Base-by-base conservation (phyloP, 2,797 vertebrate species). In the Euphonia xanthogaster region DNA sequence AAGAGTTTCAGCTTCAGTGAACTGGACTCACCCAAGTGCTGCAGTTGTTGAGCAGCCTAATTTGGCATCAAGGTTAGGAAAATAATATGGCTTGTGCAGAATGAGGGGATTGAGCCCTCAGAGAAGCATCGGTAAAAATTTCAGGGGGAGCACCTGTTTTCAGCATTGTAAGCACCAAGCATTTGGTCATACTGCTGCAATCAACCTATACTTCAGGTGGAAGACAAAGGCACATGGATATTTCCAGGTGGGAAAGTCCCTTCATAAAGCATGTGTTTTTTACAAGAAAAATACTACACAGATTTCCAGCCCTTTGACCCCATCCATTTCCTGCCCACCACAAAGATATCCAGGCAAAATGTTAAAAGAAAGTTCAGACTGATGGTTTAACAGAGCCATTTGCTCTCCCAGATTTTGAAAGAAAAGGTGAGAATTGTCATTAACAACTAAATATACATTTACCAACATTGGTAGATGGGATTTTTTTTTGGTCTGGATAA, bases 271-370 rank as follows among this genome's bases (percentile, higher is more conserved):
- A 3, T 6, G 13, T 6, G 7, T 0, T 50, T 62, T 44, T 25
- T 30, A n/a, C 3, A 30, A 70, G 21, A n/a, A 70, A 62, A 62
- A 18, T 13, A 14, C 24, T 30, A 27, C 37, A 57, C 14, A 50
- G 10, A 15, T 62, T 86, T 90, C 31, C 50, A 72, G 22, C 7
- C n/a, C 17, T 45, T 31, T 51, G 37, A 53, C 16, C 4, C 7
- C 28, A 62, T 35, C 4, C 4, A 7, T 30, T 58, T 33, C 14
- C 8, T 15, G 3, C 4, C 4, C 2, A 33, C 7, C 17, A 7
- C 4, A 37, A 37, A 63, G 17, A 31, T 22, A 48, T 10, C 19
- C 2, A 5, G 68, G 33, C 7, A 88, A 83, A 88, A 71, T 7
- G 0, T 48, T 71, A 25, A 70, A 72, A 78, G 14, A 60, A 60